Evolutionary conservation across 2,113 vertebrate species (phyloP).

Genomic region (Cyprinodon variegatus): DNA sequence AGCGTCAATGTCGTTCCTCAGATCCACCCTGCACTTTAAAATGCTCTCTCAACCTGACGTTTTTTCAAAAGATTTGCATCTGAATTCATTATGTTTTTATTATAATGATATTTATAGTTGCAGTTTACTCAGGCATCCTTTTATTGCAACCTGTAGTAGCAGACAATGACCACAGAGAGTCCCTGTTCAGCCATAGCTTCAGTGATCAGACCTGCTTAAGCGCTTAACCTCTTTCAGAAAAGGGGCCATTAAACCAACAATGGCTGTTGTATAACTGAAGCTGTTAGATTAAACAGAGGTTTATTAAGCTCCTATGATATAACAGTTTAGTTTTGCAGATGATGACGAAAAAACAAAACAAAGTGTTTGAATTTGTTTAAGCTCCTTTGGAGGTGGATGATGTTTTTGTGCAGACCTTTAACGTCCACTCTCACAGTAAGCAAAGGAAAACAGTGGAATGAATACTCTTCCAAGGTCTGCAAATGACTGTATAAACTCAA

Average conservation of each 20-base stretch:
- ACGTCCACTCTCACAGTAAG: background rate
- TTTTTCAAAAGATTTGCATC: background rate
- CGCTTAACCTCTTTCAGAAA: constrained; percentile 22
- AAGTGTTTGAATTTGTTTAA: constrained; percentile 5
- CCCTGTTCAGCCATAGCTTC: constrained; percentile 57
- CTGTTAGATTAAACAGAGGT: constrained; percentile 58
- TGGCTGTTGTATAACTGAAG: constrained; percentile 67
- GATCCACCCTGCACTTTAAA: background rate
- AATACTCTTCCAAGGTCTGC: constrained; percentile 1
- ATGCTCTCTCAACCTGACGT: background rate
- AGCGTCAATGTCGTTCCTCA: too few species aligned
- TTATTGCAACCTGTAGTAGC: constrained; percentile 18
- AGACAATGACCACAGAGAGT: constrained; percentile 30
- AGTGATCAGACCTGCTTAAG: background rate
- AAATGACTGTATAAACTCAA: constrained; percentile 29
- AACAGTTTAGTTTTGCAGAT: constrained; percentile 39
- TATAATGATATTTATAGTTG: background rate
- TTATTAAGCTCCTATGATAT: constrained; percentile 54
- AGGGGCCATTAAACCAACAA: constrained; percentile 52
- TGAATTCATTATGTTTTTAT: background rate
- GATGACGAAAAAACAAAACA: constrained; percentile 3
- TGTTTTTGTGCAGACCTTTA: background rate
- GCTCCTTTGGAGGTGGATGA: background rate
- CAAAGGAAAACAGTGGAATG: constrained; percentile 24
- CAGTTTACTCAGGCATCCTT: background rate